Evolutionary conservation across 2,888 invertebrate species (phyloP), one percentile per base, ranked within the genome.

Genomic region (Perithous albicinctus): DNA sequence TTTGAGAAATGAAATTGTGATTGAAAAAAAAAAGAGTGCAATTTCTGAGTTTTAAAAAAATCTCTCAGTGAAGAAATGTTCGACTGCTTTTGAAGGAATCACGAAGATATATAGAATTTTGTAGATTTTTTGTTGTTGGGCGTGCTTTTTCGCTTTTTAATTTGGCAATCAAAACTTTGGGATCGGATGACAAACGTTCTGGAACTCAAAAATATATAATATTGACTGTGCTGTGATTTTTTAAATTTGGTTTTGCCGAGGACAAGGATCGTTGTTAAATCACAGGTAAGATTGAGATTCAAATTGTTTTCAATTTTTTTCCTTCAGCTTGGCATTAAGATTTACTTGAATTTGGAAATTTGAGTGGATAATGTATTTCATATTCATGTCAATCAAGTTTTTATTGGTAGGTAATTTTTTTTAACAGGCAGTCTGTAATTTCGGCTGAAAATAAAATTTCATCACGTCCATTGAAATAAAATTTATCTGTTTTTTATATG

Each of bases 21-120:
- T 48, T 29, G 51, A 23, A n/a, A 3, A 12, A 64, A 35, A 10
- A 8, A 41, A 43, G 70, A 72, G 63, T 56, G 63, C 51, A 51
- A 54, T 35, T 48, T n/a, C n/a, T n/a, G n/a, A n/a, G n/a, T n/a
- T n/a, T n/a, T n/a, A n/a, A n/a, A n/a, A n/a, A n/a, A n/a, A n/a
- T n/a, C n/a, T n/a, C n/a, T n/a, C n/a, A n/a, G n/a, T n/a, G n/a
- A 7, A 41, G 69, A 75, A 18, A 80, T 70, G 75, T 75, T 80
- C 79, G 75, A 80, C 70, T 70, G 75, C 38, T 75, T 80, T 46
- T 70, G 75, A 80, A 69, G 51, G 23, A 63, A 74, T 35, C 35
- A 26, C 56, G 26, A 7, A 61, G 54, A 56, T 35, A 26, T 26
- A 56, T 6, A n/a, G 29, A 56, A 56, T 29, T 56, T 56, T 32